Evolutionary conservation across 2,113 vertebrate genomes (phyloP).

Genomic region (Nicator chloris): DNA sequence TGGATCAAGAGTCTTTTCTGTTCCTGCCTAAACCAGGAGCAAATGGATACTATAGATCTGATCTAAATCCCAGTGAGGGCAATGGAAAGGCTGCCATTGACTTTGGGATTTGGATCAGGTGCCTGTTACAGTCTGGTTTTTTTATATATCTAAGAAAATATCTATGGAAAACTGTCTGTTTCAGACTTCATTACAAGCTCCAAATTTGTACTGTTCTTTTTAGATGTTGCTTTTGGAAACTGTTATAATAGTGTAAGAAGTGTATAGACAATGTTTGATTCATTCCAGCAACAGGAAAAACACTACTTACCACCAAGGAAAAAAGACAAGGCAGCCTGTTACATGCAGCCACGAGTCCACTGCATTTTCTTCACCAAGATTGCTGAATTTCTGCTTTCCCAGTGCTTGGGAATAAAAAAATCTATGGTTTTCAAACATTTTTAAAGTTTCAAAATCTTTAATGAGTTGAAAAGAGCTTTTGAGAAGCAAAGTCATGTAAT

Average conservation of each 20-base stretch:
- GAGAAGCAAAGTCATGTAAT: neutral
- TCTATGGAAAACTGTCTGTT: neutral
- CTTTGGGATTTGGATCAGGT: neutral
- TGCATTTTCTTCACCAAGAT: neutral
- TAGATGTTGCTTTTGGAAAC: neutral
- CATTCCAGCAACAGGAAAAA: neutral
- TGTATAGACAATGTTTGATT: neutral
- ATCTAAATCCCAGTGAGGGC: neutral
- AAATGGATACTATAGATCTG: neutral
- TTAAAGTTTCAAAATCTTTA: neutral
- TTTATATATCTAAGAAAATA: neutral
- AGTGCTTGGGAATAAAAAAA: neutral
- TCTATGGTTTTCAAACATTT: neutral
- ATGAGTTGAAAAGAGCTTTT: neutral
- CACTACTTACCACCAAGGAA: neutral
- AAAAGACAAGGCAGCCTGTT: neutral
- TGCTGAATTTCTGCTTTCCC: neutral
- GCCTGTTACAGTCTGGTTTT: neutral
- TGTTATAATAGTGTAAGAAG: neutral
- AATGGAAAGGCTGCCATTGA: neutral
- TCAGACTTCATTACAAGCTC: neutral
- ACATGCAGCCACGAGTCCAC: accelerated
- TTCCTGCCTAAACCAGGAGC: neutral
- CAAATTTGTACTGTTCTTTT: neutral
- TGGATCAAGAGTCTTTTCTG: neutral